Conservation (phyloP, 2,113 vertebrate species). For the Litocranius walleri region DNA sequence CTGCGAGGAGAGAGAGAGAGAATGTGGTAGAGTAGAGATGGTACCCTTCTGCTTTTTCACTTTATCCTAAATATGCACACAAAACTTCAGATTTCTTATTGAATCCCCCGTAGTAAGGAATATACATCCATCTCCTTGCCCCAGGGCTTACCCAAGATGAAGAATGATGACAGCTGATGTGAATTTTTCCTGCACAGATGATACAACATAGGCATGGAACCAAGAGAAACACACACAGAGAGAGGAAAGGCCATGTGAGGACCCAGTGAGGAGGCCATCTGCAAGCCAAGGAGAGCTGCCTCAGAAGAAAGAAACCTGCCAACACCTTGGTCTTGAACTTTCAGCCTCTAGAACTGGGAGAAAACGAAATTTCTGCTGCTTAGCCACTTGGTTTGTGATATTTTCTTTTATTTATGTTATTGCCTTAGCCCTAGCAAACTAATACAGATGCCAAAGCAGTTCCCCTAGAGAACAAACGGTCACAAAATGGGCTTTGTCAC, state of each 20-base stretch:
- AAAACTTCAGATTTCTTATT: background rate
- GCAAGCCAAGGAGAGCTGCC: background rate
- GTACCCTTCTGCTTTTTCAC: background rate
- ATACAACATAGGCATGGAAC: too few relatives aligned
- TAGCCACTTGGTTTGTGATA: background rate
- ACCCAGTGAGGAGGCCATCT: too few relatives aligned
- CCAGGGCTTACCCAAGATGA: background rate
- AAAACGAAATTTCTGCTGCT: background rate
- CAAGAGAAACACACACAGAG: background rate
- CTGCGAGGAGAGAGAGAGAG: background rate
- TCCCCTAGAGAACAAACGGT: background rate
- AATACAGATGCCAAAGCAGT: background rate
- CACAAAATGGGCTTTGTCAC: background rate
- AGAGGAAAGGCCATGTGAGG: background rate
- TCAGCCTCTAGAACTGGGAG: background rate
- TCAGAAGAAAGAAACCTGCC: background rate
- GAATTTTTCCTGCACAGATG: background rate
- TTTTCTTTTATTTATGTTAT: background rate
- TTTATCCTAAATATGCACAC: background rate
- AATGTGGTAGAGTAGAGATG: background rate
- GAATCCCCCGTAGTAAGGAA: background rate
- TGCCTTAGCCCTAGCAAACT: background rate
- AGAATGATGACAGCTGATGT: accelerated
- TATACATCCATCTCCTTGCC: accelerated
- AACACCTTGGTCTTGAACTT: too few relatives aligned